phyloP scores from a whole-genome alignment of 2,113 vertebrate species.

The Formicarius rufipectus region DNA sequence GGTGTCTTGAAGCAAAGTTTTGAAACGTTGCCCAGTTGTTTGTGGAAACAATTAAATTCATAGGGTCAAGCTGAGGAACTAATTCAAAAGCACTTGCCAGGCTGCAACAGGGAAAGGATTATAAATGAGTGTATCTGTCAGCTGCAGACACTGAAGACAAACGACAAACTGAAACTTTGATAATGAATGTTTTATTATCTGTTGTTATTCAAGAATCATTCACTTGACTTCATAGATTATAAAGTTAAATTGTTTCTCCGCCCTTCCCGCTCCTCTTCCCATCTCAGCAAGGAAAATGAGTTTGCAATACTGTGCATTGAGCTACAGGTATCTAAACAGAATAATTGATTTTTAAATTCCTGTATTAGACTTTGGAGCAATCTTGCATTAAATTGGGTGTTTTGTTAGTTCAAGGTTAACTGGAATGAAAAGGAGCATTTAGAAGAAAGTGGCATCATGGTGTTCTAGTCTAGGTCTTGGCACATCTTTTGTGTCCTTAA shows the following conservation, averaged over 20 bases:
- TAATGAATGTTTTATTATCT: constrained; percentile 41
- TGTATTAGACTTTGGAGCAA: not conserved
- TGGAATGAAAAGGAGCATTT: not conserved
- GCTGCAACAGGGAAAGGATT: not conserved
- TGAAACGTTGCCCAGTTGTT: constrained; percentile 14
- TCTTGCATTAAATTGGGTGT: not conserved
- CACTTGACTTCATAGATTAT: constrained; percentile 2
- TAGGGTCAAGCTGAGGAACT: not conserved
- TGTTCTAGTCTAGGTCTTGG: not conserved
- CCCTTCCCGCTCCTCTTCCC: not conserved
- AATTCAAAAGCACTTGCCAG: constrained; percentile 36
- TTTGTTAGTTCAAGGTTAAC: not conserved
- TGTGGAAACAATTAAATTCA: constrained; percentile 51
- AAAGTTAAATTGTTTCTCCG: constrained; percentile 11
- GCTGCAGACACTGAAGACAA: constrained; percentile 53
- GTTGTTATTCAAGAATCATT: constrained; percentile 31
- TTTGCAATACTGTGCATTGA: not conserved
- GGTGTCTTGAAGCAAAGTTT: constrained; percentile 6
- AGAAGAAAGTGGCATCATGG: not conserved
- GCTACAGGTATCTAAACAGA: not conserved
- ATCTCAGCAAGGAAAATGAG: not conserved
- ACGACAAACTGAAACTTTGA: constrained; percentile 17
- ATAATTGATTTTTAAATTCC: not conserved
- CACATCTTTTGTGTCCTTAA: not conserved
- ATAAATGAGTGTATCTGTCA: constrained; percentile 54